Base-by-base conservation (phyloP, 1,140 invertebrate genomes). In the Pseudomyrmex sp. region DNA sequence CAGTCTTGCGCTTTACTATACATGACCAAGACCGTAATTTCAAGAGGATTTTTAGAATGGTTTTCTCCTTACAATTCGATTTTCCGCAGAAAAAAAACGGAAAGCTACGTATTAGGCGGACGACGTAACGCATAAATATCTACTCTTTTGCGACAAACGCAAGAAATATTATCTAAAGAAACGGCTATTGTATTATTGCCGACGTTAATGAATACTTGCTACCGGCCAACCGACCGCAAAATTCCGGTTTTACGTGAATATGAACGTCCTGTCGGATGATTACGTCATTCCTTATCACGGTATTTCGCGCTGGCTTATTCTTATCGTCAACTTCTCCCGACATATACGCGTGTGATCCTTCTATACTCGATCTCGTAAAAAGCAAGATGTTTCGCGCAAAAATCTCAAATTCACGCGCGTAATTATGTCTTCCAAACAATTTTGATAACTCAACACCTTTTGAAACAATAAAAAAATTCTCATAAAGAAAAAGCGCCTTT, bases 271-370 rank as follows among this genome's bases (percentile, higher is more conserved):
- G 76, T 59, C 65, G 35, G 54, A 26, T 15, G 66, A 35, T 80
- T 80, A 50, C 66, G 66, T 80, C 76, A 80, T 5, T 72, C 68
- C 76, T 80, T 80, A 80, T 80, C 76, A 50, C 44, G 10, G 18
- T 69, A 12, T 48, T 15, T 58, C 48, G 2, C 7, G 2, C 35
- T 70, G 23, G 44, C n/a, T 80, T 72, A 46, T 26, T 80, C 54
- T 72, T 80, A 80, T 80, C 76, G 66, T 54, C 8, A 26, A 13
- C 44, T 54, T 56, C 26, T 65, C 12, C 12, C 10, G 15, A 35
- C 18, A 35, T 23, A 23, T 18, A 5, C 23, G 23, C 26, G 35
- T 7, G 5, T 35, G 52, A 54, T 54, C 9, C 44, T 66, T 46
- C n/a, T 8, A 20, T 13, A 15, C 10, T 66, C 20, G 50, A n/a